Evolutionary conservation across 2,113 vertebrate species (phyloP).

Genomic region (Pogona vitticeps): DNA sequence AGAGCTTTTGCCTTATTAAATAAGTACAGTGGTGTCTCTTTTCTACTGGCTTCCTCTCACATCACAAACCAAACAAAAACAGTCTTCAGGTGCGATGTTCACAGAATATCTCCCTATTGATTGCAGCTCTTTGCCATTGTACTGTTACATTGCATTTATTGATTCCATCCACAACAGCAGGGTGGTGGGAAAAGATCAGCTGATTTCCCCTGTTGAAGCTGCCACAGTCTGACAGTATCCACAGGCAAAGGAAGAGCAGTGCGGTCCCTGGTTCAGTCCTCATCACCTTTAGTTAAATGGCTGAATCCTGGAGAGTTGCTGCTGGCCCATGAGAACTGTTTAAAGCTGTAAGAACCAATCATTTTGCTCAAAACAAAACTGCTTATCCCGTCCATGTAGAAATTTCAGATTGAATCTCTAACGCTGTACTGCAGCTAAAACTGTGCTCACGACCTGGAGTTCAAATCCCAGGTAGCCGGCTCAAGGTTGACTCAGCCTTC

Average conservation of each 20-base stretch:
- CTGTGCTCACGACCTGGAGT: too few relatives aligned
- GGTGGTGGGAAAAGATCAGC: fast-evolving
- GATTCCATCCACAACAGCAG: not conserved
- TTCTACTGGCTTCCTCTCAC: conserved; percentile 4
- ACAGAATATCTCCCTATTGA: conserved; percentile 32
- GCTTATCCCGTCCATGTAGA: too few relatives aligned
- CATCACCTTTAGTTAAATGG: too few relatives aligned
- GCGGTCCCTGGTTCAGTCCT: too few relatives aligned
- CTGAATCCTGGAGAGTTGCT: too few relatives aligned
- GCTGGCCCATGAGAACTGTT: too few relatives aligned
- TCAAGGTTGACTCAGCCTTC: too few relatives aligned
- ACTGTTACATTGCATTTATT: not conserved
- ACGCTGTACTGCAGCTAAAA: too few relatives aligned
- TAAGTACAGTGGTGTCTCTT: conserved; percentile 38
- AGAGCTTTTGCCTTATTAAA: conserved; percentile 67
- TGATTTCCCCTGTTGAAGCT: not conserved
- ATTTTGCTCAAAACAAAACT: too few relatives aligned
- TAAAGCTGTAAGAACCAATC: too few relatives aligned
- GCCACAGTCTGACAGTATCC: not conserved
- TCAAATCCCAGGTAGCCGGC: too few relatives aligned
- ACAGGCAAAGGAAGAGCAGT: not conserved
- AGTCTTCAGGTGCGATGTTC: conserved; percentile 59
- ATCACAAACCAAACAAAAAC: conserved; percentile 52
- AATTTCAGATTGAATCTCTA: too few relatives aligned
- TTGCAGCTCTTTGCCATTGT: conserved; percentile 49